These are phyloP conservation scores for Sebastes elongatus DNA, from an alignment of 2,797 vertebrate species.

Conservation along the genomic window DNA sequence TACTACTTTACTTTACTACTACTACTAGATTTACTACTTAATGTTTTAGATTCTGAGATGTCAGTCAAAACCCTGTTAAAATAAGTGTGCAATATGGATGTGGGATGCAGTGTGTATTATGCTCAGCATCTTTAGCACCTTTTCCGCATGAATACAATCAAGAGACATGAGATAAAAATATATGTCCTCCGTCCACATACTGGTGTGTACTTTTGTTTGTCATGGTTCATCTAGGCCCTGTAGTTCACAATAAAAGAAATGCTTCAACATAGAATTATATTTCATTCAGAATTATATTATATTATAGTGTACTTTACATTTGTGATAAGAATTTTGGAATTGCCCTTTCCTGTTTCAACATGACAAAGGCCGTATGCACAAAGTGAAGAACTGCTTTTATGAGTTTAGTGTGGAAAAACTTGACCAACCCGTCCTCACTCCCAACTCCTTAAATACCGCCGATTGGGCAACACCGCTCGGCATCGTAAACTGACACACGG, in stretches of 20 bases:
- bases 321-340: neutral
- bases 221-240: neutral
- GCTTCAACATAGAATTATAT: neutral
- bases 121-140: no score
- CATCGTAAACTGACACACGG: no score
- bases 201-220: neutral
- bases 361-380: neutral
- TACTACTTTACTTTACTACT: no score
- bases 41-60: neutral
- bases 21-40: neutral
- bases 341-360: neutral
- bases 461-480: no score
- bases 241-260: neutral
- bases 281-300: neutral
- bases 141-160: neutral
- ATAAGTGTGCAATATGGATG: neutral
- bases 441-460: no score
- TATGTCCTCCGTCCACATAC: neutral
- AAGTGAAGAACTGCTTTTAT: neutral
- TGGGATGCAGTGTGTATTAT: neutral
- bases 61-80: neutral
- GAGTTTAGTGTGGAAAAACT: neutral
- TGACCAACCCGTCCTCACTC: no score
- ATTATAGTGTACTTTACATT: neutral
- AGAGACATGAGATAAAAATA: neutral